Evolutionary conservation across 2,113 vertebrate species (phyloP).

Genomic region (Tetraodon nigroviridis): DNA sequence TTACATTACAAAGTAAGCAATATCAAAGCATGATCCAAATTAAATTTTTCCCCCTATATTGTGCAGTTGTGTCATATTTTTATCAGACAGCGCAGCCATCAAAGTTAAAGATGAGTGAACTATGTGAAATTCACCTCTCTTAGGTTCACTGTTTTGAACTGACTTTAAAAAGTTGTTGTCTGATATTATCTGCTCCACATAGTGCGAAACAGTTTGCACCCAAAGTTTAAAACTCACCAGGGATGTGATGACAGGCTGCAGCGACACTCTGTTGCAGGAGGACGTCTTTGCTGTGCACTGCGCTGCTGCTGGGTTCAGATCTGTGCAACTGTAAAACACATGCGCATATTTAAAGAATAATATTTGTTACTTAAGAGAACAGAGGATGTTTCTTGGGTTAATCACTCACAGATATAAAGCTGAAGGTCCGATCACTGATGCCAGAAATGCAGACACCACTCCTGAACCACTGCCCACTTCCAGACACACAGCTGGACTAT

Average conservation of each 20-base stretch:
- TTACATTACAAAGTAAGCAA: too few relatives aligned
- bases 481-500: constrained; percentile 78
- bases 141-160: too few relatives aligned
- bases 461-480: constrained; percentile 94
- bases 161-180: too few relatives aligned
- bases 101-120: too few relatives aligned
- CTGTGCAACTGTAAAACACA: constrained; percentile 82
- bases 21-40: too few relatives aligned
- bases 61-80: too few relatives aligned
- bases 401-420: constrained; percentile 83
- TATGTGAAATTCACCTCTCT: too few relatives aligned
- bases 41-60: too few relatives aligned
- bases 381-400: not conserved
- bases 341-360: not conserved
- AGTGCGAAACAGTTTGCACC: not conserved
- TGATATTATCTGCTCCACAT: too few relatives aligned
- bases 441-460: constrained; percentile 86
- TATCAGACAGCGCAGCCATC: too few relatives aligned
- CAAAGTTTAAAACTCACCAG: constrained; percentile 76
- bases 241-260: constrained; percentile 87
- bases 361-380: not conserved
- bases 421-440: constrained; percentile 81
- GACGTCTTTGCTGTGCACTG: constrained; percentile 83
- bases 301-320: constrained; percentile 84
- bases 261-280: constrained; percentile 73